Conservation (phyloP, 2,797 vertebrate species). For the Percopsis omiscomaycus region DNA sequence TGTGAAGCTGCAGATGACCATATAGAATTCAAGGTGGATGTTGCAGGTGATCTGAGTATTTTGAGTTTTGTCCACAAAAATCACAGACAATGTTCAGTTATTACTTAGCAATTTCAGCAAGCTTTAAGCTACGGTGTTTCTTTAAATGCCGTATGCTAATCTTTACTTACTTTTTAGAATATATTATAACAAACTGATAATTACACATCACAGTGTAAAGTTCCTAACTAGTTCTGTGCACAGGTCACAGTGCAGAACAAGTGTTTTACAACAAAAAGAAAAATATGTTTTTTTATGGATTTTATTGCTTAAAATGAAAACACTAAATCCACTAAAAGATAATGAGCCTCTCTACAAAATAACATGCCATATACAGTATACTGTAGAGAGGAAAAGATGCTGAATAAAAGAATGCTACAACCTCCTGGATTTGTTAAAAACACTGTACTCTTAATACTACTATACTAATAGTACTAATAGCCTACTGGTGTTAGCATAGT, state of each 20-base stretch:
- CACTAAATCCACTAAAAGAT: too few species aligned
- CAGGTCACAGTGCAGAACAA: too few species aligned
- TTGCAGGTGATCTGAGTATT: constrained; percentile 80
- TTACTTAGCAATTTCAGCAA: constrained; percentile 7
- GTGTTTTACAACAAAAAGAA: too few species aligned
- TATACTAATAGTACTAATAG: constrained; percentile 5
- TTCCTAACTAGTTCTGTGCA: too few species aligned
- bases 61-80: constrained; percentile 46
- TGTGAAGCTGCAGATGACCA: constrained; percentile 85
- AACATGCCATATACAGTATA: background rate
- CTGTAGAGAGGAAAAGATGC: background rate
- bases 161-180: too few species aligned
- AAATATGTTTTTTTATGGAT: too few species aligned
- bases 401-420: background rate
- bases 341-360: background rate
- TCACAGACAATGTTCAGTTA: too few species aligned
- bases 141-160: too few species aligned
- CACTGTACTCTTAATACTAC: background rate
- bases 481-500: background rate
- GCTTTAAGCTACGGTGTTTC: constrained; percentile 5
- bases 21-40: constrained; percentile 88
- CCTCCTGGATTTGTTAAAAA: background rate
- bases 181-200: too few species aligned
- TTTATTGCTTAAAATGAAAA: too few species aligned
- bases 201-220: too few species aligned